Evolutionary conservation across 2,888 invertebrate species (phyloP), one percentile per base, ranked within the genome.

Genomic region (Listrodromus nycthemerus): DNA sequence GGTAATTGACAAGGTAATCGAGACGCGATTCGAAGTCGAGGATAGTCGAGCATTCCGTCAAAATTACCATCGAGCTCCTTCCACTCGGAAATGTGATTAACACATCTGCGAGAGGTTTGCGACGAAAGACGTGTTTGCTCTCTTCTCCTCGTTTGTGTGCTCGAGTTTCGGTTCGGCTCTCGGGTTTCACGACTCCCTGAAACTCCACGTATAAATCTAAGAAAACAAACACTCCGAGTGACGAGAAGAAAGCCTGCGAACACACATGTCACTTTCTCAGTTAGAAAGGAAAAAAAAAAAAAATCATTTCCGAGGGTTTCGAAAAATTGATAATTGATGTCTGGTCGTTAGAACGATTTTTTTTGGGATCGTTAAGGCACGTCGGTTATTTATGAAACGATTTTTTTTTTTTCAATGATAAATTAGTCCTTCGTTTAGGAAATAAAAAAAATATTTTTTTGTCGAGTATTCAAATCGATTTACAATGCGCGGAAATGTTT

Each of bases 51-150:
- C 37, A 37, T 52, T 52, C 50, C 30, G 30, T 19, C 30, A 19
- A 69, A 69, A 69, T 52, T 52, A 69, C 24, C 50, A 52, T 19
- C 0, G 19, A 16, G 55, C 61, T 77, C 67, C 41, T 21, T 63
- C 41, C 52, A 55, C 52, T 74, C 33, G n/a, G 66, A 27, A 45
- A 33, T 55, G 33, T 50, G 50, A 82, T 82, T 63, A 78, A 79
- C 61, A 70, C 82, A 79, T 69, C 50, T 79, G 82, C 33, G 52
- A 55, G 63, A 55, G 66, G 66, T 73, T 73, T 50, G 73, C 63
- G 61, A 65, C 24, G 37, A 61, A 33, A 65, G 45, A 71, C 58
- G 50, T 45, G 69, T 82, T 82, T 77, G 71, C 80, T 76, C 75
- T 21, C 52, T n/a, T 24, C 45, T 16, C 65, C 65, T 45, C 70